phyloP scores from a whole-genome alignment of 1,140 invertebrate species.

The Physella acuta region DNA sequence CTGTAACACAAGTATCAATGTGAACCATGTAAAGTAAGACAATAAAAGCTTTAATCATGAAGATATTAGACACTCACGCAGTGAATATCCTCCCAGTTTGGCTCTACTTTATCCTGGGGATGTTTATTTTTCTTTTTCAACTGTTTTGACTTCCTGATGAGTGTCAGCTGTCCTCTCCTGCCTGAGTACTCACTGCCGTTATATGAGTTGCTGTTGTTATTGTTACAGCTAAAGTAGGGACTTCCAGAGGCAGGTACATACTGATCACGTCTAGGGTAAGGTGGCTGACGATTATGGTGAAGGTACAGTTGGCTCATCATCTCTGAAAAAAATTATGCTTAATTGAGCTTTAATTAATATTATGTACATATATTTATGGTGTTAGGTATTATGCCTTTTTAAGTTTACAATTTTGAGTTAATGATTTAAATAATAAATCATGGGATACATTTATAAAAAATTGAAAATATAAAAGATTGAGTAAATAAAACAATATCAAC shows the following conservation, averaged over 20 bases:
- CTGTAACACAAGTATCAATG: neutral
- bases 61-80: conserved; percentile 8
- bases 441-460: too few species aligned
- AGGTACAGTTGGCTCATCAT: conserved; percentile 16
- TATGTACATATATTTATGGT: too few species aligned
- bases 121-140: neutral
- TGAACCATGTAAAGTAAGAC: neutral
- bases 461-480: too few species aligned
- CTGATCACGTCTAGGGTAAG: conserved; percentile 2
- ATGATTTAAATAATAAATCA: too few species aligned
- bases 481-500: too few species aligned
- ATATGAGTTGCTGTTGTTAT: conserved; percentile 4
- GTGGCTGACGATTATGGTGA: neutral
- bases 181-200: neutral
- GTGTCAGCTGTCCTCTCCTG: too few species aligned
- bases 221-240: neutral
- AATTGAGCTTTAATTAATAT: too few species aligned
- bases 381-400: too few species aligned
- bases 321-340: neutral
- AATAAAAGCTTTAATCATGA: too few species aligned
- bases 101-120: too few species aligned
- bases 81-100: conserved; percentile 1
- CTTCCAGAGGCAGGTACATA: neutral
- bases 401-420: too few species aligned
- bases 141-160: too few species aligned